A percentile compares a stretch with the other conserved stretches of the same genome.
Evolutionary conservation across 2,797 vertebrate species (phyloP).

Genomic region (Xiphorhynchus erythropygius): DNA sequence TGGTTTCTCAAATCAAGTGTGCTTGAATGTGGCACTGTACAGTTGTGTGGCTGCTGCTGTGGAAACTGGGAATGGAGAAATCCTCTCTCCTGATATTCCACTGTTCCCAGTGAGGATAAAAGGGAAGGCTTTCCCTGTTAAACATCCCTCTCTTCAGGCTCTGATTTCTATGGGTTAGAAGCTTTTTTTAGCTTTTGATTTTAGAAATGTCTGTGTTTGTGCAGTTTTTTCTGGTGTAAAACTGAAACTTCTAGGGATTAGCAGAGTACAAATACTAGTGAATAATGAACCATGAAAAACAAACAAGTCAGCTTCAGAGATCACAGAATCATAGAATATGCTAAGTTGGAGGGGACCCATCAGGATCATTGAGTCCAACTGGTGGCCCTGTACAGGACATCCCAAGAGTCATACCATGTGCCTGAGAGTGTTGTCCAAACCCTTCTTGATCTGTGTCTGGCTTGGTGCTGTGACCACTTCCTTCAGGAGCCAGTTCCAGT

Average conservation of each 20-base stretch:
- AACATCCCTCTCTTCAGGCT: not conserved
- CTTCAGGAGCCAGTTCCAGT: not conserved
- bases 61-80: not conserved
- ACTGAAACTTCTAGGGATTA: not conserved
- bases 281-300: not conserved
- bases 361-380: not conserved
- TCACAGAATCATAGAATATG: not conserved
- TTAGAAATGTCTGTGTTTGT: not conserved
- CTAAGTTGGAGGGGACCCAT: not conserved
- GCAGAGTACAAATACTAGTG: not conserved
- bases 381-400: rapidly evolving
- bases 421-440: not conserved
- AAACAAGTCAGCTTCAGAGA: not conserved
- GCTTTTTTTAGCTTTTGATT: not conserved
- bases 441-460: not conserved
- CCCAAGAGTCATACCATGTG: not conserved
- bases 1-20: not conserved
- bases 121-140: not conserved
- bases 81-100: not conserved
- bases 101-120: not conserved
- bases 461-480: not conserved
- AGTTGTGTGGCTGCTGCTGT: not conserved
- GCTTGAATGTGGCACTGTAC: not conserved
- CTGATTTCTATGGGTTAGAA: not conserved
- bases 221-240: not conserved